Evolutionary conservation across 2,888 invertebrate species (phyloP).

Genomic region (Mesochorus sp.): DNA sequence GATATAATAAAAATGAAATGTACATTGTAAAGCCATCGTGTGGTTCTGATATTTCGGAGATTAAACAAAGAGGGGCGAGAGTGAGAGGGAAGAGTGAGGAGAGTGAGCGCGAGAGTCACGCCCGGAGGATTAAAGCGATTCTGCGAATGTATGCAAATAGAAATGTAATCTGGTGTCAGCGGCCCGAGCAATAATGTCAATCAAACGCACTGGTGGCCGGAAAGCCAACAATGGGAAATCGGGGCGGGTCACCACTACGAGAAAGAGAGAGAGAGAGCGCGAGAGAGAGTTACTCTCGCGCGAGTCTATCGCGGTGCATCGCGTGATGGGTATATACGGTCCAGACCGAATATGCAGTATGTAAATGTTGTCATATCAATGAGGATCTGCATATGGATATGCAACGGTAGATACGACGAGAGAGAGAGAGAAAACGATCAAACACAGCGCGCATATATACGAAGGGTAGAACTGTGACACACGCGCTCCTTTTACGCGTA

Average conservation of each 20-base stretch:
- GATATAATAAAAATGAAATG: conserved; percentile 54
- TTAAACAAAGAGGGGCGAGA: conserved; percentile 57
- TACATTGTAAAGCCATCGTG: conserved; percentile 43
- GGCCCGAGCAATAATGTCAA: conserved; percentile 82
- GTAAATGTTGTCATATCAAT: conserved; percentile 82
- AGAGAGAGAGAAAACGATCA: conserved; percentile 42
- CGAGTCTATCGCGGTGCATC: conserved; percentile 40
- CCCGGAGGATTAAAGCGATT: conserved; percentile 73
- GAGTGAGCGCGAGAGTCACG: conserved; percentile 56
- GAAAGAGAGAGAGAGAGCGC: conserved; percentile 12
- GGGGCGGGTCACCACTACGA: conserved; percentile 57
- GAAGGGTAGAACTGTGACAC: conserved; percentile 73
- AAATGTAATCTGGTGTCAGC: conserved; percentile 82
- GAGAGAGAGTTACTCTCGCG: conserved; percentile 24
- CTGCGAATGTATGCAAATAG: conserved; percentile 82
- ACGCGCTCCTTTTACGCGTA: conserved; percentile 66
- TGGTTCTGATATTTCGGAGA: conserved; percentile 49
- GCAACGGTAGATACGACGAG: conserved; percentile 74
- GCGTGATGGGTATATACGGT: conserved; percentile 74
- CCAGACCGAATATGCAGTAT: conserved; percentile 82
- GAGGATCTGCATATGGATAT: conserved; percentile 82
- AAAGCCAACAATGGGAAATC: conserved; percentile 81
- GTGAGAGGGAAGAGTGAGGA: conserved; percentile 33
- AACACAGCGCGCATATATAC: conserved; percentile 41
- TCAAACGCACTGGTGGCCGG: conserved; percentile 81